Base-by-base conservation (phyloP, 2,113 vertebrate genomes). In the Thalassoma bifasciatum region DNA sequence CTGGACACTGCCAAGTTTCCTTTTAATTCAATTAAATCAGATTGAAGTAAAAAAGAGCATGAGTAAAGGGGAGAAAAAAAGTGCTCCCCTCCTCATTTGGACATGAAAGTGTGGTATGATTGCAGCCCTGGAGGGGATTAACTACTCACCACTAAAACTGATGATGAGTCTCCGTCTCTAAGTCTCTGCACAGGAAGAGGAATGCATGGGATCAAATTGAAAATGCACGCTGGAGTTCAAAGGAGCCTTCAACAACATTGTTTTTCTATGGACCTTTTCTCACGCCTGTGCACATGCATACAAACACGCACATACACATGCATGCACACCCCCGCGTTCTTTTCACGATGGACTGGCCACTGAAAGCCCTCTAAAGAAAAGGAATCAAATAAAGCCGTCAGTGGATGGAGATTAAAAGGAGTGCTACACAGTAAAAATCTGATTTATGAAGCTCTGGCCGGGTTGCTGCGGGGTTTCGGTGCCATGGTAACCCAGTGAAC, bases 1-100 rank as follows among this genome's bases (percentile, higher is more conserved):
- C n/a, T 38, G 52, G 72, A 58, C 54, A 54, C 60, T 84, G 91
- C 89, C 88, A 93, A 88, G 66, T 83, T 89, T 54, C 79, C 76
- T 90, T 89, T 94, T 90, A 92, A 93, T 92, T 86, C 76, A 92
- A 94, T 93, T 59, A 91, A 88, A 66, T 72, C 51, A 38, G 75
- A 66, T 89, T 82, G 77, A 30, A 59, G 77, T 77, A 77, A 60
- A 81, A 85, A 84, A 59, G 30, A 49, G 47, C 37, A 59, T 10
- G 24, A 49, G 34, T 57, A 66, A 77, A 42, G 47, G 23, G 42
- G 64, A 51, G 46, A 40, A 56, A 54, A 75, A 83, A 59, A 59
- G 21, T 40, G 56, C 68, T 73, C 60, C 22, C 47, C 26, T 83
- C 74, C 63, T 86, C 69, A 71, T 72, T 81, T 85, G 75, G 78